A percentile compares a stretch with the other conserved stretches of the same genome.
Evolutionary conservation across 2,888 invertebrate species (phyloP).

Genomic region (Nomada hirtipes): DNA sequence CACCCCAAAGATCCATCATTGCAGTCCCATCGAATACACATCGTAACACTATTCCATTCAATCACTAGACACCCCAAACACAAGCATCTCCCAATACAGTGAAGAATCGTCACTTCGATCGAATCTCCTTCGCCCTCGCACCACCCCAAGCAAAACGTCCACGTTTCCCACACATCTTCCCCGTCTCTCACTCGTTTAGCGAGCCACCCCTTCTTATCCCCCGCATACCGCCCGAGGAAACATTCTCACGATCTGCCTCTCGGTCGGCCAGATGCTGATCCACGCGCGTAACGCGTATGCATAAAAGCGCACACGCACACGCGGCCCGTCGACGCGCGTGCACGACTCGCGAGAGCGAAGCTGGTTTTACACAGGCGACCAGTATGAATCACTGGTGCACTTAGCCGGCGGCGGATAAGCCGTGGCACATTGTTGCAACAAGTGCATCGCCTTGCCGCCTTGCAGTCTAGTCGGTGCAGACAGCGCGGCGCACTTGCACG

Average conservation of each 20-base stretch:
- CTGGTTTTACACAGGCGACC: conserved; percentile 33
- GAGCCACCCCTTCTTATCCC: neutral
- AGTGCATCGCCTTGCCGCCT: conserved; percentile 76
- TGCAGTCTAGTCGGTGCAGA: conserved; percentile 82
- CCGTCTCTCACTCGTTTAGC: neutral
- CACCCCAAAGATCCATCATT: too few species aligned
- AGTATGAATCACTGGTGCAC: conserved; percentile 61
- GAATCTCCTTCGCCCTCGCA: neutral
- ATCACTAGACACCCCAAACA: too few species aligned
- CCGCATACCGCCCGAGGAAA: conserved; percentile 8
- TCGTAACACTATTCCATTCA: too few species aligned
- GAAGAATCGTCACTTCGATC: neutral
- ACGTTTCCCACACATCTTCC: conserved; percentile 3
- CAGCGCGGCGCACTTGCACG: conserved; percentile 78
- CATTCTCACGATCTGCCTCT: conserved; percentile 46
- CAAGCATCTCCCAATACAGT: neutral
- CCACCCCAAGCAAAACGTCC: neutral
- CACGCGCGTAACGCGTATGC: conserved; percentile 31
- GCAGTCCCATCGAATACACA: too few species aligned
- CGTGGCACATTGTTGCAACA: conserved; percentile 75
- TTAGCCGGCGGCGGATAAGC: conserved; percentile 64
- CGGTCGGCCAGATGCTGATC: conserved; percentile 40
- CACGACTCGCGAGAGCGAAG: neutral
- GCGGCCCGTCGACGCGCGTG: neutral
- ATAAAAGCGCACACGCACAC: neutral